A percentile compares a stretch with the other conserved stretches of the same genome.
These are phyloP conservation scores for Xyrauchen texanus DNA, from an alignment of 2,113 vertebrate species.

Conservation along the genomic window DNA sequence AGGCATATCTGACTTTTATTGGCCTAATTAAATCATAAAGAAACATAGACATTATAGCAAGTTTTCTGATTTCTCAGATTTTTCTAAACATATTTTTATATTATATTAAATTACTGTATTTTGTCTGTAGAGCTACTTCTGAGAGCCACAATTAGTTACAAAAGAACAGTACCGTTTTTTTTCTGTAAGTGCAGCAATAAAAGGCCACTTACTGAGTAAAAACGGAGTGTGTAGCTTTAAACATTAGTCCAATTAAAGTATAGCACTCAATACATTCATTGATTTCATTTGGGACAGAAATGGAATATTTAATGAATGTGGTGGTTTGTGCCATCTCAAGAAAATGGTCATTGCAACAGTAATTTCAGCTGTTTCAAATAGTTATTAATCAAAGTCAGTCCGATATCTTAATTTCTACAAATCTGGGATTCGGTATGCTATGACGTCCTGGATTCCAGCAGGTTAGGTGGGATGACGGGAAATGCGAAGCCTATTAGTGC, in stretches of 20 bases:
- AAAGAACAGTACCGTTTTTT: not conserved
- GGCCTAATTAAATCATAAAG: not conserved
- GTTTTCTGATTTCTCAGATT: too few relatives aligned
- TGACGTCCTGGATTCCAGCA: slow-evolving; percentile 63
- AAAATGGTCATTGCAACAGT: not conserved
- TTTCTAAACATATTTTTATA: not conserved
- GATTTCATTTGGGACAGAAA: not conserved
- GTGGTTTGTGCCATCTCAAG: not conserved
- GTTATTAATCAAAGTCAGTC: not conserved
- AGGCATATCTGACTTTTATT: not conserved
- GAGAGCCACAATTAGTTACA: too few relatives aligned
- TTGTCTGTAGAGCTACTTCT: not conserved
- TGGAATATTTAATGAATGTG: not conserved
- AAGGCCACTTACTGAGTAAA: not conserved
- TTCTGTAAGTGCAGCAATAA: not conserved
- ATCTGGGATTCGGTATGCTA: not conserved
- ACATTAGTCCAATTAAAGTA: not conserved
- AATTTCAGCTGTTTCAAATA: not conserved
- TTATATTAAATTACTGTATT: too few relatives aligned
- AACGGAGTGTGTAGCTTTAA: not conserved
- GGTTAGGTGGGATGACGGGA: slow-evolving; percentile 68
- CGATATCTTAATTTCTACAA: not conserved
- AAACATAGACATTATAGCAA: too few relatives aligned
- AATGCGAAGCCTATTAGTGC: slow-evolving; percentile 74
- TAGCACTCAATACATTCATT: not conserved